Base-by-base conservation (phyloP, 2,113 vertebrate genomes). In the Isichthys henryi region DNA sequence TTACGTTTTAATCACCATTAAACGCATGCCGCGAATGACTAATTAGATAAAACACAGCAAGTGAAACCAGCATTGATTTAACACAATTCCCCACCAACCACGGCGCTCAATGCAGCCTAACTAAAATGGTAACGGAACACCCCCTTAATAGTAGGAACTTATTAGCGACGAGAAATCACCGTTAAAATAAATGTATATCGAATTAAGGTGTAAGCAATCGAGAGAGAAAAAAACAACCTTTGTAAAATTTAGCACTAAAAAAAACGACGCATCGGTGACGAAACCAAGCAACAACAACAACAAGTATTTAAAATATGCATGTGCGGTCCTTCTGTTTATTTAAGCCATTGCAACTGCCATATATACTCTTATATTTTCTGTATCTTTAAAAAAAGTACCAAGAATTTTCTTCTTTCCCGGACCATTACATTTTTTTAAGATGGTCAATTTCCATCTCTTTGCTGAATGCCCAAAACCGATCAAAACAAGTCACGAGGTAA, bases 401-500 rank as follows among this genome's bases (percentile, higher is more conserved):
- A 84, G 45, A 11, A 48, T 23, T 84, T 48, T 84, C 39, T 23
- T 43, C 43, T n/a, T 84, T 21, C 5, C 45, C 82, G 11, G 45
- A 84, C 45, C 0, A 23, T n/a, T 15, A 88, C 15, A 17, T 87
- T 9, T 66, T 23, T 31, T 35, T 35, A 45, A 88, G 53, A 66
- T 50, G 84, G 48, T 49, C 48, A 86, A 56, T 89, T 27, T 84
- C 23, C 56, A 50, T 56, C 49, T 4, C 15, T n/a, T 77, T 87
- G 27, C 39, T 31, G 85, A 88, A 83, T 87, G 80, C 88, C 89
- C 23, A 88, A 87, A 89, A 88, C 82, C 27, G 62, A 58, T 80
- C 90, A 86, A 92, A 90, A 94, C 90, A 93, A 94, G 95, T 95
- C 95, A 95, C 92, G 92, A 93, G 93, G 89, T 92, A 92, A 92